Evolutionary conservation across 1,140 invertebrate genomes (phyloP).

Genomic region (Drosophila funebris): DNA sequence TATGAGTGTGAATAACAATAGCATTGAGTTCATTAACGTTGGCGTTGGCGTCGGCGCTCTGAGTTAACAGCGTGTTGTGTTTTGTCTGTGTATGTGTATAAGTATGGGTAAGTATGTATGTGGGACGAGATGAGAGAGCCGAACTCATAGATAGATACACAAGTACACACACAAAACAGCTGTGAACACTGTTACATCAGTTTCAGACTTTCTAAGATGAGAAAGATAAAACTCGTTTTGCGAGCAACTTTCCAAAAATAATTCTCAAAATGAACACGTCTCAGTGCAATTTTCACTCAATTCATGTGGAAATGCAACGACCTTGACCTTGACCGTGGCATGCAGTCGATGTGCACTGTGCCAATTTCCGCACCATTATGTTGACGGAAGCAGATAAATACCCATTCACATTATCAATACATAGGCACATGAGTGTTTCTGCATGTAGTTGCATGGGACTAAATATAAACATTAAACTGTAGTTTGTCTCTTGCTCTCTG

Average conservation of each 20-base stretch:
- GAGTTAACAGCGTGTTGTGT: slow-evolving; percentile 19
- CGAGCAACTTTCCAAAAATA: not conserved
- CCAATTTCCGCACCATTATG: slow-evolving; percentile 66
- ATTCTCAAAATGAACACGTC: not conserved
- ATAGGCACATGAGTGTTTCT: too few relatives aligned
- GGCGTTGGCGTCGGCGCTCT: slow-evolving; percentile 30
- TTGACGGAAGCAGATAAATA: slow-evolving; percentile 63
- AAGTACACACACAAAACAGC: slow-evolving; percentile 37
- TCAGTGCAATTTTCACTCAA: slow-evolving; percentile 5
- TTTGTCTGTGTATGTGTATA: not conserved
- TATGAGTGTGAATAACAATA: slow-evolving; percentile 53
- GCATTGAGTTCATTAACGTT: slow-evolving; percentile 33
- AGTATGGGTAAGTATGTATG: slow-evolving; percentile 12
- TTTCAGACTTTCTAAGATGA: slow-evolving; percentile 44
- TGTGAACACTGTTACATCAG: slow-evolving; percentile 37
- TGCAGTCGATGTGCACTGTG: slow-evolving; percentile 38
- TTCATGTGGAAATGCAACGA: slow-evolving; percentile 30
- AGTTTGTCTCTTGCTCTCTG: not conserved
- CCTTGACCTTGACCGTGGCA: slow-evolving; percentile 62
- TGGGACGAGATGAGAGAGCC: slow-evolving; percentile 15
- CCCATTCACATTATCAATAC: slow-evolving; percentile 16
- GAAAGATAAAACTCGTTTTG: slow-evolving; percentile 11
- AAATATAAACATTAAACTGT: slow-evolving; percentile 51
- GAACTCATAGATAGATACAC: slow-evolving; percentile 9
- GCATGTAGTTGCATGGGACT: slow-evolving; percentile 12